Evolutionary conservation across 2,888 invertebrate genomes (phyloP).

Genomic region (Tineola bisselliella): DNA sequence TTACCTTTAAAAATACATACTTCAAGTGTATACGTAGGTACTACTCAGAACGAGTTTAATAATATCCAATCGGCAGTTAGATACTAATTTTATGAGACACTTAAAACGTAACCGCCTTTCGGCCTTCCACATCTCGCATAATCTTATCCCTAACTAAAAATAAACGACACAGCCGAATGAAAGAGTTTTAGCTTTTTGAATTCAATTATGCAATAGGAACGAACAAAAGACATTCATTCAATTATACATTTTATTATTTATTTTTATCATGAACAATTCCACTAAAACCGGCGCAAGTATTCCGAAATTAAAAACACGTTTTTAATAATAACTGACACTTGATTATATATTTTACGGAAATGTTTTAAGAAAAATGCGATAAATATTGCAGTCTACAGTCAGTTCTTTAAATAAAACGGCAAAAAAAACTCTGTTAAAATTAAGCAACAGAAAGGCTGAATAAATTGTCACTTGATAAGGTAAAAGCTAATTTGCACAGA

Average conservation of each 20-base stretch:
- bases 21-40: slow-evolving; percentile 29
- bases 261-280: neutral
- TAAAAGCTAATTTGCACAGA: slow-evolving; percentile 29
- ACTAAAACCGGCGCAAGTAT: neutral
- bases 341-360: neutral
- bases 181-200: neutral
- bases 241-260: neutral
- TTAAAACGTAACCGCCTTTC: slow-evolving; percentile 42
- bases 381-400: neutral
- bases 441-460: slow-evolving; percentile 33
- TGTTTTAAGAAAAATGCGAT: neutral
- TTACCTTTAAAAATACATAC: slow-evolving; percentile 38
- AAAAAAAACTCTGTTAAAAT: slow-evolving; percentile 20
- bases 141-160: slow-evolving; percentile 24
- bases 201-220: neutral
- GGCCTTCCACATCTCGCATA: slow-evolving; percentile 27
- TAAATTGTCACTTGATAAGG: slow-evolving; percentile 34
- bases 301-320: neutral
- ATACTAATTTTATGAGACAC: slow-evolving; percentile 61
- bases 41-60: slow-evolving; percentile 43
- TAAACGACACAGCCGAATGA: slow-evolving; percentile 19
- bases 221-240: neutral
- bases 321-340: neutral
- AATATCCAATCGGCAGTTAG: slow-evolving; percentile 47
- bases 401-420: neutral